Base-by-base conservation (phyloP, 2,113 vertebrate genomes). In the Tetraodon nigroviridis region DNA sequence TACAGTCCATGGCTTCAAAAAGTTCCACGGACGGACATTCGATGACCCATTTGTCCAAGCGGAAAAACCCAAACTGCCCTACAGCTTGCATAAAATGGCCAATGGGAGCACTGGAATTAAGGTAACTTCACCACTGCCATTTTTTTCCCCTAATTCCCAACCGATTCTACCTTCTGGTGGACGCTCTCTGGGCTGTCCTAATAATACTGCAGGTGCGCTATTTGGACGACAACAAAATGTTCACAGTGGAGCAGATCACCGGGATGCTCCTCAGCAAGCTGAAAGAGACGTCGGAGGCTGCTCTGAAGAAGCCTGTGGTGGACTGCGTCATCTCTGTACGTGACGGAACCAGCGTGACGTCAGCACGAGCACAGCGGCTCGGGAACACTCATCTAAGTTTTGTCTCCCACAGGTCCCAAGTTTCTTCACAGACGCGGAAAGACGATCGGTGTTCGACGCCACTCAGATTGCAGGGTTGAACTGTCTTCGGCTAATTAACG, bases 321-420 rank as follows among this genome's bases (percentile, higher is more conserved):
- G 96, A 98, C 80, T 98, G 96, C 37, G 96, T 98, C 56, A 92
- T 98, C 84, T 98, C 96, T 45, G 96, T 98, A 81, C 92, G 95
- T 88, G 17, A 62, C 17, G 10, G 55, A 40, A 17, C 64, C 44
- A 13, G 2, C 24, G 18, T 17, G 17, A 6, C 50, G 1, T 1
- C 16, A 2, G 1, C 29, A 14, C 12, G 49, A n/a, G 42, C 18
- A 68, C n/a, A n/a, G 22, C 5, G 12, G 15, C 24, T 60, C 13
- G 8, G 15, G 45, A 41, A 73, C 53, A 21, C 14, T 1, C 12
- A 58, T 7, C 13, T 61, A 21, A 67, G 19, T 51, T 53, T 14
- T 51, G n/a, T n/a, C 3, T 51, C 44, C 56, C 67, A 64, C 73
- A 98, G 95, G 92, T 98, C 52, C 95, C 95, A 3, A 92, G 94